Evolutionary conservation across 2,113 vertebrate species (phyloP), one percentile per base, ranked within the genome.

Genomic region (Nibea albiflora): DNA sequence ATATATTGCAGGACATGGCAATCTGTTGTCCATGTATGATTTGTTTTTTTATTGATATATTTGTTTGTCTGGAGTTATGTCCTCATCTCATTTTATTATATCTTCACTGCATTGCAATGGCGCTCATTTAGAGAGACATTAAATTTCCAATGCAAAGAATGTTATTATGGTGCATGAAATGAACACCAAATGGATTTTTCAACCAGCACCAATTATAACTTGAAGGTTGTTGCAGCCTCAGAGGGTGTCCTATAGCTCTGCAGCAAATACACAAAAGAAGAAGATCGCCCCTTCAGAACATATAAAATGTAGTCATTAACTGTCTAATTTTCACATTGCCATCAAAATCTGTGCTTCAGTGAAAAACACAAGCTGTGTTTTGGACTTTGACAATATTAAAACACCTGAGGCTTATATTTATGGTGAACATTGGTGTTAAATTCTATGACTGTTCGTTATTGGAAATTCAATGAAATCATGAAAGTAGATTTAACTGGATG

Each of bases 111-210:
- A 60, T 56, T 54, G 66, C 57, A 63, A 19, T 62, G 49, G 17
- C 0, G 16, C 39, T 70, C 67, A 80, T 79, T 67, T 54, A 67
- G 24, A 67, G 12, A 58, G 49, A 70, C 57, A 74, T 62, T 35
- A 7, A 0, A 42, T 81, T 72, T 39, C 44, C 52, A 73, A 39
- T 76, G 57, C 26, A 60, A 73, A 66, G n/a, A 42, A 19, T 14
- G 26, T n/a, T 69, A 39, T 80, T 57, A 65, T 60, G 50, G 58
- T 49, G 75, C 56, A 73, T 57, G 54, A 67, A 85, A 78, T 80
- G 52, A 65, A 80, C 64, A 62, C 57, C 6, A 53, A 79, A 89
- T 84, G 19, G 22, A 57, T 73, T 81, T 79, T 67, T 85, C 67
- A 39, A 63, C 47, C 49, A 64, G n/a, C 49, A 2, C 19, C 60